Percentiles rank a stretch among this genome's conserved stretches.
These are phyloP conservation scores for Gnathonemus longibarbis DNA, from an alignment of 2,113 vertebrate species.

Conservation along the genomic window DNA sequence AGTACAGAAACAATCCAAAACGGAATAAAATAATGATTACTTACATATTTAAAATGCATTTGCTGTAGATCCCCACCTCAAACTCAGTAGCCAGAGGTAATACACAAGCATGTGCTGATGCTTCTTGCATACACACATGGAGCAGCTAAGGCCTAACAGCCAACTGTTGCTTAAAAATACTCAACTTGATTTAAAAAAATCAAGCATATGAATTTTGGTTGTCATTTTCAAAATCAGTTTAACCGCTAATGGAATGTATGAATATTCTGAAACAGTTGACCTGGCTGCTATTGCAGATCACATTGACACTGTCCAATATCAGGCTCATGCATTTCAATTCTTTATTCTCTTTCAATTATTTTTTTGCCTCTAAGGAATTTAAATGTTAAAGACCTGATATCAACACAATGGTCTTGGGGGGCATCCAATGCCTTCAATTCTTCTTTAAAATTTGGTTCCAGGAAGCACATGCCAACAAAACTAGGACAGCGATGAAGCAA, in stretches of 20 bases:
- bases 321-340: neutral
- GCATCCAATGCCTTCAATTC: neutral
- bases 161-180: neutral
- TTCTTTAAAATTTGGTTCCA: conserved; percentile 7
- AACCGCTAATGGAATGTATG: neutral
- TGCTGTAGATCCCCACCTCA: neutral
- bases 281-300: neutral
- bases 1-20: neutral
- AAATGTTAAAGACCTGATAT: neutral
- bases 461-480: conserved; percentile 44
- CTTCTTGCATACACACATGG: neutral
- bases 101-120: neutral
- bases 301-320: neutral
- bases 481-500: conserved; percentile 89
- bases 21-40: neutral
- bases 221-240: neutral
- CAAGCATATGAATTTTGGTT: too few species aligned
- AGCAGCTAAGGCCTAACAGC: neutral
- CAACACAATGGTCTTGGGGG: neutral
- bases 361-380: neutral
- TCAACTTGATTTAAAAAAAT: neutral
- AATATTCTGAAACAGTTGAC: neutral
- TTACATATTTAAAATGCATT: neutral
- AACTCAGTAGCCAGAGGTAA: neutral
- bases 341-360: too few species aligned